Evolutionary conservation across 2,888 invertebrate species (phyloP), one percentile per base, ranked within the genome.

Genomic region (Alsophila aescularia): DNA sequence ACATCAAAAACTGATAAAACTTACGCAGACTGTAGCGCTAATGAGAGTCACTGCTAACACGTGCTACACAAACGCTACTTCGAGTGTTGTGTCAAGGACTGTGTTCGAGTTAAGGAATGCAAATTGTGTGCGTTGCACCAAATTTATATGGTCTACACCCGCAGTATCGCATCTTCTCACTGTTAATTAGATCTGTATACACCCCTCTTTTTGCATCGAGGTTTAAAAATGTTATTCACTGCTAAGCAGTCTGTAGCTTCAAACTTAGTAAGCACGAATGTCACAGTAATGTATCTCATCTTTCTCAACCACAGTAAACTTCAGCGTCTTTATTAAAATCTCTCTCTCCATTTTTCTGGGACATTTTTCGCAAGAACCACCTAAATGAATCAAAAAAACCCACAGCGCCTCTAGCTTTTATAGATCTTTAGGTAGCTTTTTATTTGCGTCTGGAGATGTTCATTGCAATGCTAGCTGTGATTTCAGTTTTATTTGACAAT

Each of bases 301-400:
- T 16, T 42, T 62, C 43, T 36, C 56, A 64, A 65, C 62, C 53
- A 62, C 64, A 57, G 61, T 62, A 62, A 63, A 54, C 49, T 49
- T 40, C 34, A 40, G 29, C 44, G 48, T 39, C 42, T 44, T 55
- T 54, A 54, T 54, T 54, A 54, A 55, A 55, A 49, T 55, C 49
- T 27, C 15, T 54, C 42, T 34, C 34, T n/a, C 18, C 49, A 44
- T 34, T 44, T 55, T 44, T 40, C 40, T 49, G 35, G 27, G 43
- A 44, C 44, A 49, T 49, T 55, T 53, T 54, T 42, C 24, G 34
- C 48, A 39, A 48, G 43, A 41, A 41, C 14, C 43, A 44, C 27
- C 48, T 49, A 49, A 49, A 49, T 47, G 48, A 54, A 43, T 37
- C 27, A 37, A 42, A 47, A 47, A 37, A 37, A 21, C 31, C 44